Percentiles rank a stretch among this genome's conserved stretches.
These are phyloP conservation scores for Pomatostomus ruficeps DNA, from an alignment of 2,113 vertebrate genomes.

Conservation along the genomic window DNA sequence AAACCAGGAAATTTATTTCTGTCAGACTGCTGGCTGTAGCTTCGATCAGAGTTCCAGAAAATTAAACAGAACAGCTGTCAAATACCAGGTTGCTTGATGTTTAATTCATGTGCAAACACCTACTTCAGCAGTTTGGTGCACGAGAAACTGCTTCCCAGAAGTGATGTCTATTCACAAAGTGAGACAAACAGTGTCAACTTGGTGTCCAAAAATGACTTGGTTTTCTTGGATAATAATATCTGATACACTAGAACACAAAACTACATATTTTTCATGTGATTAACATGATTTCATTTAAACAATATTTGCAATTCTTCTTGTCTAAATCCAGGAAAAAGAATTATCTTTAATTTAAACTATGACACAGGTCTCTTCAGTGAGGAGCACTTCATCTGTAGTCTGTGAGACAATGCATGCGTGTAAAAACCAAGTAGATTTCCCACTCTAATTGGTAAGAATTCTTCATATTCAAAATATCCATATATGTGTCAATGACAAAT, in stretches of 20 bases:
- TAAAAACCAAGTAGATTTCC: background rate
- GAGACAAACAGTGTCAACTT: background rate
- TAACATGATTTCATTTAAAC: background rate
- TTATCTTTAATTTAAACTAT: background rate
- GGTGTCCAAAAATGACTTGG: background rate
- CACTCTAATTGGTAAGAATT: background rate
- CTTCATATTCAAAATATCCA: background rate
- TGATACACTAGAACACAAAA: background rate
- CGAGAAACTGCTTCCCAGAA: background rate
- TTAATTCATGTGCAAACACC: conserved; percentile 15
- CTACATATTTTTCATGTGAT: background rate
- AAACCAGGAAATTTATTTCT: background rate
- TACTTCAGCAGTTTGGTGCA: background rate
- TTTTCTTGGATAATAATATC: background rate
- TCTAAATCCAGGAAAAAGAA: background rate
- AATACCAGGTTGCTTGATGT: background rate
- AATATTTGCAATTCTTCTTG: background rate
- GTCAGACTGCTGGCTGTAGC: background rate
- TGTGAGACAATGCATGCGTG: background rate
- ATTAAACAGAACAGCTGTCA: conserved; percentile 4
- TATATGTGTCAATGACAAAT: background rate
- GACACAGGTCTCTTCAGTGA: background rate
- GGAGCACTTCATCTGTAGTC: background rate
- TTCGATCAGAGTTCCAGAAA: background rate
- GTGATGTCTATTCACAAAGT: background rate